Percentiles rank a stretch among this genome's conserved stretches.
These are phyloP conservation scores for Pseudorectes ferrugineus DNA, from an alignment of 2,113 vertebrate genomes.

Conservation along the genomic window DNA sequence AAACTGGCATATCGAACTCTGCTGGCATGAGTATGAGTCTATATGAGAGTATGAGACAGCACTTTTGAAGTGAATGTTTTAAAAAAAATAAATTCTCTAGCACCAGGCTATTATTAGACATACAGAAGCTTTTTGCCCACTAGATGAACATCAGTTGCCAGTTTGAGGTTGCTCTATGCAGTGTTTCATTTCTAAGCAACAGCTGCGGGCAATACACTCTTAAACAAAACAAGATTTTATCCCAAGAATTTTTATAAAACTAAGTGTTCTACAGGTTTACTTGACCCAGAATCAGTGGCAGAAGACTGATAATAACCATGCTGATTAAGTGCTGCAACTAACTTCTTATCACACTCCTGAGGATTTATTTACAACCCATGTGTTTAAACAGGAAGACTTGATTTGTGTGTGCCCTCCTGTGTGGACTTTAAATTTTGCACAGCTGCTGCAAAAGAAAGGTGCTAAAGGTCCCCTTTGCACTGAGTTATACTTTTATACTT, in stretches of 20 bases:
- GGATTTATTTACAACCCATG: background rate
- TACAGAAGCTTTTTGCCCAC: background rate
- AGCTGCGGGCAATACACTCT: background rate
- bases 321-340: background rate
- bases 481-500: background rate
- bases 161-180: background rate
- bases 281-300: background rate
- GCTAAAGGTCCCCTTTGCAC: background rate
- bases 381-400: background rate
- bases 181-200: background rate
- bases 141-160: background rate
- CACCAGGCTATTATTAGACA: background rate
- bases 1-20: fast-evolving
- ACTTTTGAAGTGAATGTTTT: background rate
- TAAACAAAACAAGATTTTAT: background rate
- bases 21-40: background rate
- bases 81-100: background rate
- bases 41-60: background rate
- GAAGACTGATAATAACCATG: background rate
- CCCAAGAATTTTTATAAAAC: background rate
- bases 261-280: background rate
- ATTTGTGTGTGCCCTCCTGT: background rate
- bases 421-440: background rate
- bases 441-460: background rate
- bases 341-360: background rate